Evolutionary conservation across 2,888 invertebrate genomes (phyloP), one percentile per base, ranked within the genome.

Genomic region (Chironomus tentans): DNA sequence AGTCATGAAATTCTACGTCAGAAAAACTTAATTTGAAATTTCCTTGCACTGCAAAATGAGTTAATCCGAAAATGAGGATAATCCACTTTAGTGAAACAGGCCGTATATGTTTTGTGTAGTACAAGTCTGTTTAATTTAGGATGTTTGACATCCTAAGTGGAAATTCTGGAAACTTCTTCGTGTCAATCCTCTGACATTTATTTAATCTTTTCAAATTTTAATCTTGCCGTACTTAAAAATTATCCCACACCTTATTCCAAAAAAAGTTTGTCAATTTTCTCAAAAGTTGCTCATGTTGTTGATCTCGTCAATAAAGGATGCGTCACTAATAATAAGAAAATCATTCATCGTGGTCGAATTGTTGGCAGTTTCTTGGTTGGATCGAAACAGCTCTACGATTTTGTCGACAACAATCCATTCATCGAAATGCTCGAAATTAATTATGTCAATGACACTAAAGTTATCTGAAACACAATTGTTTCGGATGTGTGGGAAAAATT

Each of bases 331-430:
- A 91, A 90, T 80, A 88, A 88, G 83, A 98, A 97, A 82, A 87
- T 82, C 2, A 87, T 90, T 78, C 94, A 95, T 82, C 89, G 88
- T 71, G 98, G 98, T 0, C 91, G 95, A 78, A 94, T 96, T 79
- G 94, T 97, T 1, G 94, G 94, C 69, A 95, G 95, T 62, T 98
- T 98, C 84, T 88, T 96, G 50, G 93, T 97, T 77, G 98, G 98
- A 12, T 91, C 93, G 38, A 88, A 91, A 79, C 89, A 90, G 76
- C 85, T 98, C 50, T 98, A 96, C 81, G 92, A 97, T 82, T 97
- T 96, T 82, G 93, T 98, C 74, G 88, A 98, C 83, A 91, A 98
- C 82, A 98, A 98, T 85, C 97, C 97, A 0, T 93, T 93, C 80
- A 90, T 95, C 79, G 96, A 95, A 85, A 95, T 97, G 95, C 85